Percentiles rank a stretch among this genome's conserved stretches.
Conservation (phyloP, 2,888 invertebrate genomes). For the Lamellibrachia columna region DNA sequence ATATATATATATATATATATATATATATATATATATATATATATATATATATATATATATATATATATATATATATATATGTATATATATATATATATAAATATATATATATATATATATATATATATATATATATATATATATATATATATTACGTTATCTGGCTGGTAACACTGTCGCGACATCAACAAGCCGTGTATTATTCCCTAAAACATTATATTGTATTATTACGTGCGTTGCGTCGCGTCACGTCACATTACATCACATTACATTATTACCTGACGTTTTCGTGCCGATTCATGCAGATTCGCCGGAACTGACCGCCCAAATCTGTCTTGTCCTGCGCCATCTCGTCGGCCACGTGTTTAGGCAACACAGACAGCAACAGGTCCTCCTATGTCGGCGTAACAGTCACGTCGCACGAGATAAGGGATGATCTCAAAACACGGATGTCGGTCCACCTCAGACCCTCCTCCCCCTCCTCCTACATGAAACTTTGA, state of each 20-base stretch:
- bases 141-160: no score
- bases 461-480: no score
- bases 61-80: neutral
- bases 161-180: no score
- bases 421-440: neutral
- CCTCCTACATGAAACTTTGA: no score
- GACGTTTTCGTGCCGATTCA: conserved; percentile 96
- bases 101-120: neutral
- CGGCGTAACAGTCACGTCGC: conserved; percentile 13
- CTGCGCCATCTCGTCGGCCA: conserved; percentile 92
- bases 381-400: conserved; percentile 85
- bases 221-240: neutral
- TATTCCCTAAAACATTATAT: neutral
- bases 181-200: no score
- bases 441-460: no score
- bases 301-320: conserved; percentile 96
- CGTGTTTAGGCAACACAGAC: conserved; percentile 94
- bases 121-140: neutral
- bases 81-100: neutral
- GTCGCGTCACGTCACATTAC: neutral
- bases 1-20: neutral
- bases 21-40: no score
- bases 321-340: conserved; percentile 86
- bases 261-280: conserved; percentile 43
- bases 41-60: no score